Conservation (phyloP, 2,113 vertebrate genomes). For the Leuciscus idus region DNA sequence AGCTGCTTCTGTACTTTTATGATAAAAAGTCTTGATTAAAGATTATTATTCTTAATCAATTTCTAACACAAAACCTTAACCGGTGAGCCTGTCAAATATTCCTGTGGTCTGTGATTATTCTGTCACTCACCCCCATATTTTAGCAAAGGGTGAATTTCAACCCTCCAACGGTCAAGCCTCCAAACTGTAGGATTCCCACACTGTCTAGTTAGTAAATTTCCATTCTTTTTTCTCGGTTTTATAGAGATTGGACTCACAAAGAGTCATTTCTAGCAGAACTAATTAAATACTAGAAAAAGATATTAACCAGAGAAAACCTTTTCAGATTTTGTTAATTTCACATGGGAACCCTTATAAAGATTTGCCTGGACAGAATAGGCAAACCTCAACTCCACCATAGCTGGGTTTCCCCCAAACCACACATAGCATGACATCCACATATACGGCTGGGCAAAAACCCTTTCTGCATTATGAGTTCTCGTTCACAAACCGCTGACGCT, state of each 20-base stretch:
- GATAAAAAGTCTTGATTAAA: neutral
- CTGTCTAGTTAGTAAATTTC: neutral
- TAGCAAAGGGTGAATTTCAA: neutral
- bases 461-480: neutral
- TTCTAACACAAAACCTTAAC: neutral
- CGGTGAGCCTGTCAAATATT: neutral
- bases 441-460: neutral
- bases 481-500: neutral
- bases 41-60: neutral
- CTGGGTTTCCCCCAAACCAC: neutral
- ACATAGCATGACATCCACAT: neutral
- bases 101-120: neutral
- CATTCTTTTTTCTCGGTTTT: neutral
- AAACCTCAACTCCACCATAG: neutral
- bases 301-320: neutral
- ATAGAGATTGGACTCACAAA: neutral
- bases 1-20: neutral
- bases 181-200: neutral
- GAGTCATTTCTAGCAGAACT: neutral
- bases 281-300: neutral
- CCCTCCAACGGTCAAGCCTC: too few relatives aligned
- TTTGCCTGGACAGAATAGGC: neutral
- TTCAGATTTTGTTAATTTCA: neutral
- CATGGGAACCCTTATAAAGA: neutral
- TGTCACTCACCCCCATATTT: conserved; percentile 13